phyloP scores from a whole-genome alignment of 2,888 invertebrate species.

The Herminia tarsipennalis region DNA sequence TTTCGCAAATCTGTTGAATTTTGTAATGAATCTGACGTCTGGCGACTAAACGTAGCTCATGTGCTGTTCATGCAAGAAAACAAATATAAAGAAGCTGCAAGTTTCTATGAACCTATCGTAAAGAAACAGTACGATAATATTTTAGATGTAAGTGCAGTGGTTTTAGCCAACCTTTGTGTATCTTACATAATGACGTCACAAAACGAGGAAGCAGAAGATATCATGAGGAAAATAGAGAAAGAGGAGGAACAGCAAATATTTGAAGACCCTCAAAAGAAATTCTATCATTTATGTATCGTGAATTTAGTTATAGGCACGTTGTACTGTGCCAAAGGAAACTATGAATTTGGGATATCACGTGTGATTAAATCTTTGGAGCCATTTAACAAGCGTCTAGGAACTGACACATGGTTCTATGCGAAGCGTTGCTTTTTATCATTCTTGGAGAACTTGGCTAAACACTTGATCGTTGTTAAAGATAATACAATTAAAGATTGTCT shows the following conservation, averaged over 20 bases:
- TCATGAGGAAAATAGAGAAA: constrained; percentile 99
- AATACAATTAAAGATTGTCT: constrained; percentile 94
- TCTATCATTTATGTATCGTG: constrained; percentile 98
- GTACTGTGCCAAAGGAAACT: constrained; percentile 99
- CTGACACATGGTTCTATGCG: constrained; percentile 99
- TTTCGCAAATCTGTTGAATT: constrained; percentile 99
- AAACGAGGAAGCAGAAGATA: constrained; percentile 99
- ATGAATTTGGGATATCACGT: constrained; percentile 98
- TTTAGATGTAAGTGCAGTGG: constrained; percentile 97
- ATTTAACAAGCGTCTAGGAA: constrained; percentile 96
- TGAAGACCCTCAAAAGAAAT: constrained; percentile 96
- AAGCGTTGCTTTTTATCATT: constrained; percentile 98
- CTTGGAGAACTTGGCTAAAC: constrained; percentile 95
- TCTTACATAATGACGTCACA: constrained; percentile 99
- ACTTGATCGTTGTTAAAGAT: constrained; percentile 95
- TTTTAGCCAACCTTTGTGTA: constrained; percentile 98
- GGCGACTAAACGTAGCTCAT: constrained; percentile 99
- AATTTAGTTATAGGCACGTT: constrained; percentile 99
- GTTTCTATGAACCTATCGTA: constrained; percentile 99
- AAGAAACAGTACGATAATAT: constrained; percentile 98
- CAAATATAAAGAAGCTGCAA: constrained; percentile 98
- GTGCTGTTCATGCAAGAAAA: constrained; percentile 99
- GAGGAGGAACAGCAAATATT: constrained; percentile 97
- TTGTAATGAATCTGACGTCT: constrained; percentile 98
- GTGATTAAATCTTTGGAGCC: constrained; percentile 98